These are phyloP conservation scores for Pelodiscus sinensis DNA, from an alignment of 2,113 vertebrate species.

Conservation along the genomic window DNA sequence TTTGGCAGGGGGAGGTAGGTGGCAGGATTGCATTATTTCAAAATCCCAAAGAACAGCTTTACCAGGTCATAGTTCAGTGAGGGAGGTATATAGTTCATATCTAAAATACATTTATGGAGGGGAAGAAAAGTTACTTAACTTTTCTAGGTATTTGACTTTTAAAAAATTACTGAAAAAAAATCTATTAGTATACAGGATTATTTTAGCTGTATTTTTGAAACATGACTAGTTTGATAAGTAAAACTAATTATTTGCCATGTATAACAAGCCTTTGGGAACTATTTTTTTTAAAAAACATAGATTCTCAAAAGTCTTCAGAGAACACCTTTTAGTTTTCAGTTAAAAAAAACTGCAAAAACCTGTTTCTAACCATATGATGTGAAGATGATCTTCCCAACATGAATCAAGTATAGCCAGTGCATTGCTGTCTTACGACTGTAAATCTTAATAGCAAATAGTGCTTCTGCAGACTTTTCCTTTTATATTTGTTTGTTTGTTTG, in stretches of 20 bases:
- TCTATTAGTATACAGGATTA: neutral
- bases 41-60: neutral
- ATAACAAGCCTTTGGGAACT: neutral
- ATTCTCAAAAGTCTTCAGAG: neutral
- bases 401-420: neutral
- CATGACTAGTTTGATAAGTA: neutral
- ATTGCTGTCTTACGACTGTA: neutral
- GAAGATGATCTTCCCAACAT: neutral
- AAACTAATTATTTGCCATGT: neutral
- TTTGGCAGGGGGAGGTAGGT: too few species aligned
- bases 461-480: slow-evolving; percentile 12
- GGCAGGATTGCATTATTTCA: neutral
- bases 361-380: neutral
- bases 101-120: neutral
- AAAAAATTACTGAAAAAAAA: neutral
- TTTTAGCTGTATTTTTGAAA: slow-evolving; percentile 26
- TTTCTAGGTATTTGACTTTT: slow-evolving; percentile 11
- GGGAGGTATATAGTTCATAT: neutral
- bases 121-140: neutral
- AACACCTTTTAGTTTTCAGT: neutral
- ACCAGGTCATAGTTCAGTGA: neutral
- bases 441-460: neutral
- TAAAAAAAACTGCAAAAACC: neutral
- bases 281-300: neutral
- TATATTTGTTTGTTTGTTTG: neutral